These are phyloP conservation scores for Todiramphus saurophagus DNA, from an alignment of 2,113 vertebrate genomes.

Conservation along the genomic window DNA sequence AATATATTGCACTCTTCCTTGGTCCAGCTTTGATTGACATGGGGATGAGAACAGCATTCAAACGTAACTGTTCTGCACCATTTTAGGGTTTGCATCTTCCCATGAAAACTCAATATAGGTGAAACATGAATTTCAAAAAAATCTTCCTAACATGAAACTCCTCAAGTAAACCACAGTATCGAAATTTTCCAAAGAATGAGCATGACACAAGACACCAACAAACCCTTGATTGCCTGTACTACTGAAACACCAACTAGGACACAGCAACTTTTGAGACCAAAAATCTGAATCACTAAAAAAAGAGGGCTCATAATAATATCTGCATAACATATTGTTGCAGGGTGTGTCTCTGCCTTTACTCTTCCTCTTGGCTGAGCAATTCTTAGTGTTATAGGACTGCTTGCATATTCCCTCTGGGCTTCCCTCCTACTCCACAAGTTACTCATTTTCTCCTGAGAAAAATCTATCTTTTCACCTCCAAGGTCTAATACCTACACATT, in stretches of 20 bases:
- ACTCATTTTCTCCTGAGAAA: background rate
- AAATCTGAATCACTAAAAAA: background rate
- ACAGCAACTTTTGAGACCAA: background rate
- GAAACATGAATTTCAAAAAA: background rate
- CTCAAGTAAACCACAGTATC: fast-evolving
- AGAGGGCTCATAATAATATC: background rate
- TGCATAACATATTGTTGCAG: background rate
- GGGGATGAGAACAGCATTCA: background rate
- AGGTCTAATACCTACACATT: background rate
- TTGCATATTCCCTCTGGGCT: background rate
- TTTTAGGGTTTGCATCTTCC: background rate
- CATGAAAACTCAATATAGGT: background rate
- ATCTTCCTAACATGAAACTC: background rate
- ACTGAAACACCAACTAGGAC: background rate
- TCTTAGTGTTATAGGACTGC: background rate
- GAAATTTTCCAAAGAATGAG: background rate
- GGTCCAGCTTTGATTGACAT: background rate
- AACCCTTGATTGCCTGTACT: background rate
- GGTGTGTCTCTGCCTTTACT: background rate
- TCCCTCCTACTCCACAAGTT: background rate
- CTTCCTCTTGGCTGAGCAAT: background rate
- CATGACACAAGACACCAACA: background rate
- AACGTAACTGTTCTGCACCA: background rate
- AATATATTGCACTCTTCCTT: background rate
- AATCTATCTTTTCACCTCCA: background rate